Percentiles rank a stretch among this genome's conserved stretches.
These are phyloP conservation scores for Caenorhabditis drosophilae DNA, from an alignment of 2,888 invertebrate genomes.

Conservation along the genomic window DNA sequence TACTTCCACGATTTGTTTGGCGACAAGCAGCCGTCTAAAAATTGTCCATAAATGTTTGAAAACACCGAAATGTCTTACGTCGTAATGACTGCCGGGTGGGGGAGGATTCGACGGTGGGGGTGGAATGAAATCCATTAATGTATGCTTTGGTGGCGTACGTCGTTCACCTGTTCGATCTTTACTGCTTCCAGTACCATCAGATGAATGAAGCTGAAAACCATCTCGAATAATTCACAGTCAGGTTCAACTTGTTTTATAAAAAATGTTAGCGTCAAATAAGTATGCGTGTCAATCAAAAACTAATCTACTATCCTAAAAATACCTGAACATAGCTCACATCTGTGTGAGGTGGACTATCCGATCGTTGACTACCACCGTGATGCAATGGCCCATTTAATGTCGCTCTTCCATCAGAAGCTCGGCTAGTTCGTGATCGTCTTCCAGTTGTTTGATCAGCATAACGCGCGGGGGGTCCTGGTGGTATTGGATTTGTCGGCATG, in stretches of 20 bases:
- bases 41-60: no score
- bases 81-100: slow-evolving; percentile 43
- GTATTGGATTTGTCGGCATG: slow-evolving; percentile 54
- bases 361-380: slow-evolving; percentile 41
- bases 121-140: slow-evolving; percentile 60
- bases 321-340: slow-evolving; percentile 65
- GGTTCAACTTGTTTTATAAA: no score
- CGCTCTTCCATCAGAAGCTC: slow-evolving; percentile 39
- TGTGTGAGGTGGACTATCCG: slow-evolving; percentile 63
- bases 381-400: slow-evolving; percentile 31
- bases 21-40: slow-evolving; percentile 30
- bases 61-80: neutral
- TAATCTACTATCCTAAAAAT: slow-evolving; percentile 34
- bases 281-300: no score
- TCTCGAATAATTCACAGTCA: neutral
- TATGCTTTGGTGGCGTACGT: slow-evolving; percentile 52
- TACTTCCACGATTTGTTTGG: slow-evolving; percentile 31
- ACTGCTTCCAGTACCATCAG: slow-evolving; percentile 59
- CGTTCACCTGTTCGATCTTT: slow-evolving; percentile 46
- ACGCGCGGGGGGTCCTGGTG: slow-evolving; percentile 52
- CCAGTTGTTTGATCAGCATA: slow-evolving; percentile 47
- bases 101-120: slow-evolving; percentile 59
- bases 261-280: no score
- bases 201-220: slow-evolving; percentile 52
- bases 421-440: slow-evolving; percentile 42